Evolutionary conservation across 2,797 vertebrate genomes (phyloP).

Genomic region (Gastrophryne carolinensis): DNA sequence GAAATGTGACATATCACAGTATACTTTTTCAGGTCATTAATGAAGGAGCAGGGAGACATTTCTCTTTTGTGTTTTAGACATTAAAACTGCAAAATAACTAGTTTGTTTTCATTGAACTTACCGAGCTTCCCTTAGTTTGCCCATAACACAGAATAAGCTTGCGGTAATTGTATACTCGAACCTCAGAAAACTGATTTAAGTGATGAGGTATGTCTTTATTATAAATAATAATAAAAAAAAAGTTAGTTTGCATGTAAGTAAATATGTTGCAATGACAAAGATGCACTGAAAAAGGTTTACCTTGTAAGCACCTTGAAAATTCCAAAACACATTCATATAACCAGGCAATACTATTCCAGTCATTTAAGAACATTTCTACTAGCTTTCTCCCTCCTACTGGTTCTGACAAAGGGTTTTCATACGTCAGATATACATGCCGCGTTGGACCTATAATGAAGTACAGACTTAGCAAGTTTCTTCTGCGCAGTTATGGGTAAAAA

Average conservation of each 20-base stretch:
- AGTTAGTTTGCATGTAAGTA: background rate
- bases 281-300: constrained; percentile 65
- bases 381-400: constrained; percentile 96
- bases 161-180: constrained; percentile 95
- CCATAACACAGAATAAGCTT: constrained; percentile 97
- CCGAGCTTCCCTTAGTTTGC: constrained; percentile 94
- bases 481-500: too few species aligned
- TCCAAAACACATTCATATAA: constrained; percentile 96
- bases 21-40: too few species aligned
- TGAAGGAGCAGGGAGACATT: too few species aligned
- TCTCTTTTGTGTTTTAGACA: too few species aligned
- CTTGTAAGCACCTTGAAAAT: constrained; percentile 88
- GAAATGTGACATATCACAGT: too few species aligned
- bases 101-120: too few species aligned
- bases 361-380: constrained; percentile 97
- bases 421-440: constrained; percentile 93
- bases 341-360: constrained; percentile 94
- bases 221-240: constrained; percentile 41
- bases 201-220: constrained; percentile 92
- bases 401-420: constrained; percentile 95
- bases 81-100: too few species aligned
- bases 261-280: background rate
- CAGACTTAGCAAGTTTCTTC: too few species aligned
- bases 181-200: constrained; percentile 93
- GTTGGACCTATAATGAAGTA: constrained; percentile 85